phyloP scores from a whole-genome alignment of 1,140 invertebrate species.

The Achatina immaculata region DNA sequence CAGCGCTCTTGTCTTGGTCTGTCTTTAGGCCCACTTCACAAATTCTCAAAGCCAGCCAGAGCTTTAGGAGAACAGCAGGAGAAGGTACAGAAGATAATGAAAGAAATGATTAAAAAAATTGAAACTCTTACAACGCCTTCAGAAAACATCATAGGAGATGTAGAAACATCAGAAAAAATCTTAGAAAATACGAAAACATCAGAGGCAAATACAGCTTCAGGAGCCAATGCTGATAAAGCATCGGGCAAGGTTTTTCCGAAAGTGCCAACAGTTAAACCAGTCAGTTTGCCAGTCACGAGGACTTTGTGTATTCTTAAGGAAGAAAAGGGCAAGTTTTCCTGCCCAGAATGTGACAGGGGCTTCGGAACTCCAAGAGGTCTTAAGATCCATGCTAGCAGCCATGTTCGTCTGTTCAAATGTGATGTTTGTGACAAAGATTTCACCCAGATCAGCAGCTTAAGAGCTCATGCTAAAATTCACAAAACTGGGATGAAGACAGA shows the following conservation, averaged over 20 bases:
- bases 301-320: neutral
- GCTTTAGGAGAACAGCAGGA: constrained; percentile 20
- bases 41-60: neutral
- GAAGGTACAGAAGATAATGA: constrained; percentile 26
- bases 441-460: neutral
- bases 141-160: neutral
- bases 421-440: constrained; percentile 28
- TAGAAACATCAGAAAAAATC: too few species aligned
- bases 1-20: constrained; percentile 29
- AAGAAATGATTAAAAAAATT: constrained; percentile 17
- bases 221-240: neutral
- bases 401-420: constrained; percentile 35
- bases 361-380: constrained; percentile 24
- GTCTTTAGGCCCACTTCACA: neutral
- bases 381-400: constrained; percentile 34
- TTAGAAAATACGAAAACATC: neutral
- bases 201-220: neutral
- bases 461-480: constrained; percentile 16
- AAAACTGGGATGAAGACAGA: neutral
- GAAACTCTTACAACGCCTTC: neutral
- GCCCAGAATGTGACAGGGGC: constrained; percentile 19
- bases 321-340: neutral
- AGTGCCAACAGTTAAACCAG: neutral
- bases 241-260: neutral
- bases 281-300: neutral